Evolutionary conservation across 2,888 invertebrate genomes (phyloP).

Genomic region (Sarcophaga carnaria): DNA sequence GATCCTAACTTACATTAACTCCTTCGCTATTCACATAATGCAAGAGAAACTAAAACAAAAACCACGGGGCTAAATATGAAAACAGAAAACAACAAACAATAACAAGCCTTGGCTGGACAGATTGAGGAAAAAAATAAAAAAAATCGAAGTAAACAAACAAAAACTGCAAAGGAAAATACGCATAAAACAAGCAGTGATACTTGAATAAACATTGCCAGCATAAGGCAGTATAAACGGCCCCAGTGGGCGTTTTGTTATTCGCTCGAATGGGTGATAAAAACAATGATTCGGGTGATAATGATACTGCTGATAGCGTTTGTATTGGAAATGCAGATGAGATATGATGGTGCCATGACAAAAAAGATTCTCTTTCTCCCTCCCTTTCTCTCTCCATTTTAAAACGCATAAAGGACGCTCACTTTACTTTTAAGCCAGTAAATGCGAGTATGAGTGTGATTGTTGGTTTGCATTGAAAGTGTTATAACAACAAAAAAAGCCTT

Average conservation of each 20-base stretch:
- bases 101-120: constrained; percentile 1
- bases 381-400: constrained; percentile 35
- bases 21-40: background rate
- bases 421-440: background rate
- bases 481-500: background rate
- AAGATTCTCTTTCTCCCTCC: constrained; percentile 18
- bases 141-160: background rate
- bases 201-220: constrained; percentile 49
- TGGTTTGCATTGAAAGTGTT: background rate
- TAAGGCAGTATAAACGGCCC: background rate
- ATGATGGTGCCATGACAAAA: constrained; percentile 31
- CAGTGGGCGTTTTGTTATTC: background rate
- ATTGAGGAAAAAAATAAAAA: constrained; percentile 29
- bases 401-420: constrained; percentile 3
- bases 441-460: background rate
- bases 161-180: constrained; percentile 8
- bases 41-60: background rate
- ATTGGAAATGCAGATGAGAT: too few relatives aligned
- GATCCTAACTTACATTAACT: too few relatives aligned
- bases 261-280: constrained; percentile 28
- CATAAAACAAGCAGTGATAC: constrained; percentile 34
- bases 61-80: background rate
- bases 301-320: background rate
- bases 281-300: background rate
- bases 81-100: constrained; percentile 8